Conservation (phyloP, 2,888 invertebrate species). For the Rhamphomyia laevipes region DNA sequence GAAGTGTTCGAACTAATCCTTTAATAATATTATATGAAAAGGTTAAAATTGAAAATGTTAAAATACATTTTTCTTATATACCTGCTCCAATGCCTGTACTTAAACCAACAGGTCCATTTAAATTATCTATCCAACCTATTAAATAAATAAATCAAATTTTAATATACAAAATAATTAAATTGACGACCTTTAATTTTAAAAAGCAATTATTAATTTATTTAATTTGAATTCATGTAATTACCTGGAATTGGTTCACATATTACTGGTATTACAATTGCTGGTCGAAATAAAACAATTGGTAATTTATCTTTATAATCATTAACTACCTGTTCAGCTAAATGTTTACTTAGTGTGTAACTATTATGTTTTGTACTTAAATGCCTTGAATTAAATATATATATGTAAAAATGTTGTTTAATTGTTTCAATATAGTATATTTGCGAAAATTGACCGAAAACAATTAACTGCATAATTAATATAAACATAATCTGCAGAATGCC, state of each 20-base stretch:
- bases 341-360: conserved; percentile 85
- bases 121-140: conserved; percentile 82
- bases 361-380: conserved; percentile 55
- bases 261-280: conserved; percentile 59
- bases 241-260: neutral
- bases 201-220: no score
- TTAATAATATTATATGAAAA: no score
- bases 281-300: conserved; percentile 69
- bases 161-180: no score
- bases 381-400: neutral
- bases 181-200: no score
- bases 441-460: no score
- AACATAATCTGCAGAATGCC: no score
- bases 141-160: conserved; percentile 56
- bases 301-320: conserved; percentile 52
- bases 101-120: conserved; percentile 72
- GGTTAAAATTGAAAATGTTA: no score
- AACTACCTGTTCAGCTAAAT: conserved; percentile 70
- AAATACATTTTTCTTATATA: neutral
- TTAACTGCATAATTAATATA: no score
- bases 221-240: no score
- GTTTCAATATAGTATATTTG: neutral
- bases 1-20: conserved; percentile 59
- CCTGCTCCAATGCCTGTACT: neutral
- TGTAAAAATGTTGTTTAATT: neutral